Evolutionary conservation across 64 coral and sea anemone genomes (phyloP).

Genomic region (Catalaphyllia jardinei): DNA sequence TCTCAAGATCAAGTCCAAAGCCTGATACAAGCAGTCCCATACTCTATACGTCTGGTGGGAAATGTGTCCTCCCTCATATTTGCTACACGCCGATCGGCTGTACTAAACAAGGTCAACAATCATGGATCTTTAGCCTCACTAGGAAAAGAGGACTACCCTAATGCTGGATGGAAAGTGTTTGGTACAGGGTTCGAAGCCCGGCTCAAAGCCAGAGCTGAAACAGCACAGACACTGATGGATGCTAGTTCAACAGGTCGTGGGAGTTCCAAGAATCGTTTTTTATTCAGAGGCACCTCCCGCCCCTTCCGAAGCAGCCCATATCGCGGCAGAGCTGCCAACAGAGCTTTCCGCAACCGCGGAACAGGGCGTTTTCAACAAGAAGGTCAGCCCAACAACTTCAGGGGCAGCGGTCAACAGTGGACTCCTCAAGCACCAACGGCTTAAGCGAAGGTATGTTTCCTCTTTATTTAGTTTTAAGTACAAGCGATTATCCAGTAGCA

Average conservation of each 20-base stretch:
- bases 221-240: too few species aligned
- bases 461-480: neutral
- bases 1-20: too few species aligned
- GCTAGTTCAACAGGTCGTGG: neutral
- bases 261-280: neutral
- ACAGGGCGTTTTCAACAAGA: neutral
- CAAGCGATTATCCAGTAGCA: neutral
- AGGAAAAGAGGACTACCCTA: too few species aligned
- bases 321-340: neutral
- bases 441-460: slow-evolving; percentile 9
- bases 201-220: too few species aligned
- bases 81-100: neutral
- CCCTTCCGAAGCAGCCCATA: neutral
- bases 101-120: slow-evolving; percentile 3
- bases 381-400: neutral
- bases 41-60: neutral
- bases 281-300: too few species aligned
- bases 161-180: too few species aligned
- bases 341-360: neutral
- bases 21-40: too few species aligned
- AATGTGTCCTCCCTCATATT: too few species aligned
- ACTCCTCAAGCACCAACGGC: neutral
- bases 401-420: neutral
- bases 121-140: neutral
- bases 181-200: too few species aligned